These are phyloP conservation scores for Tachypleus tridentatus DNA, from an alignment of 1,140 invertebrate species.

Conservation along the genomic window DNA sequence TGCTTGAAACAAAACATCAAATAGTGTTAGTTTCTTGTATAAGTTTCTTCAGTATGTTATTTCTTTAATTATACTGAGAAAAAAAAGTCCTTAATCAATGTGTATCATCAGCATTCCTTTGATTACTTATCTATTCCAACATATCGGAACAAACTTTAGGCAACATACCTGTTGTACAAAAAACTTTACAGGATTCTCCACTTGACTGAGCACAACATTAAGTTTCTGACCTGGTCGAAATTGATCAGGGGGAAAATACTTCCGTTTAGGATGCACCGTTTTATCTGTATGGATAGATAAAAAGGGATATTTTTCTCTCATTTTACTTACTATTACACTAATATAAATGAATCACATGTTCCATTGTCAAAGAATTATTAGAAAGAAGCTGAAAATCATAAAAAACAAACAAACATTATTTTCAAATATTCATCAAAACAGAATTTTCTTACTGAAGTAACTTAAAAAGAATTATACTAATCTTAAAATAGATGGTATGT, in stretches of 20 bases:
- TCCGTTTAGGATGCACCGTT: neutral
- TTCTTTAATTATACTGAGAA: too few species aligned
- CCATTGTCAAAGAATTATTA: neutral
- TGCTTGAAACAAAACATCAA: too few species aligned
- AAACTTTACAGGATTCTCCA: constrained; percentile 30
- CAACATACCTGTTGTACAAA: constrained; percentile 33
- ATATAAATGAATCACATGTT: constrained; percentile 1
- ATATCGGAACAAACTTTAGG: neutral
- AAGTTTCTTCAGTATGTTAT: too few species aligned
- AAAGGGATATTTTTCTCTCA: neutral
- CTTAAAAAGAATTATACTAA: too few species aligned
- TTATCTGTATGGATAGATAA: neutral
- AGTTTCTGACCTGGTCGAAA: constrained; percentile 9
- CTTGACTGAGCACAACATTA: constrained; percentile 24
- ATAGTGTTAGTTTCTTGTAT: too few species aligned
- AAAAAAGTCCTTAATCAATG: too few species aligned
- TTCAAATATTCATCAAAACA: too few species aligned
- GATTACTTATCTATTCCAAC: too few species aligned
- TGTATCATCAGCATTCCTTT: too few species aligned
- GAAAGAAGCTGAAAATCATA: constrained; percentile 2
- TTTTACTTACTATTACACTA: too few species aligned
- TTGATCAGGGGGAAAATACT: constrained; percentile 12
- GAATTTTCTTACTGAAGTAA: too few species aligned
- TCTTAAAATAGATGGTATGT: too few species aligned
- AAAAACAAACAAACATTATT: neutral